Conservation (phyloP, 2,888 invertebrate species). For the Rhamphomyia laevipes region DNA sequence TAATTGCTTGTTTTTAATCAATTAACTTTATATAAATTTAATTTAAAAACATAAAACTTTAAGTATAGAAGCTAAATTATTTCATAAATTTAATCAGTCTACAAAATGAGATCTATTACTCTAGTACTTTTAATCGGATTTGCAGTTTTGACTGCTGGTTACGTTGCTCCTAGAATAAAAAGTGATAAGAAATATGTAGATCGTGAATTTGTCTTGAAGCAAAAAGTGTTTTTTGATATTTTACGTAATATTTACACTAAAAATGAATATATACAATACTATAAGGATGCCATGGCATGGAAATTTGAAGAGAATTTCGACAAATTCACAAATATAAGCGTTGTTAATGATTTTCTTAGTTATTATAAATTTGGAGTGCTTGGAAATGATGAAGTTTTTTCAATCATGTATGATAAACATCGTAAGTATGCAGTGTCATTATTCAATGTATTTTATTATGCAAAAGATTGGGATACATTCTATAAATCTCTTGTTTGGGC, state of each 20-base stretch:
- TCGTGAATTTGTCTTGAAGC: constrained; percentile 10
- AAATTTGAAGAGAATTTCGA: constrained; percentile 7
- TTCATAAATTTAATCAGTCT: constrained; percentile 5
- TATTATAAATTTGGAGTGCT: constrained; percentile 5
- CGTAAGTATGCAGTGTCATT: constrained; percentile 40
- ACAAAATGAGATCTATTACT: constrained; percentile 15
- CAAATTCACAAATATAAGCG: constrained; percentile 7
- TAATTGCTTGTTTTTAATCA: no score
- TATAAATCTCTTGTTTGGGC: constrained; percentile 52
- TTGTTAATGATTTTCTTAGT: constrained; percentile 8
- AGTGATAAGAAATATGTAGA: constrained; percentile 11
- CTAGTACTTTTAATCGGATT: constrained; percentile 10
- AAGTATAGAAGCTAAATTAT: no score
- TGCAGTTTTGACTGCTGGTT: constrained; percentile 8
- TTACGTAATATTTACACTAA: constrained; percentile 11
- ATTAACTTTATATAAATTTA: no score
- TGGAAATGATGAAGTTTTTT: constrained; percentile 11
- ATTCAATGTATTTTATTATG: constrained; percentile 51
- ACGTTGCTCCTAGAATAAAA: constrained; percentile 2
- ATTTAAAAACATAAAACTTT: no score
- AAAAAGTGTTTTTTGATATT: constrained; percentile 12
- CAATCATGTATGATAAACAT: constrained; percentile 11
- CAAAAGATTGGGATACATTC: constrained; percentile 57
- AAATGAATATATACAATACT: constrained; percentile 10
- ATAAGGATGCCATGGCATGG: constrained; percentile 6